Percentiles rank a stretch among this genome's conserved stretches.
Conservation (phyloP, 1,140 invertebrate species). For the Chlorops oryzae region DNA sequence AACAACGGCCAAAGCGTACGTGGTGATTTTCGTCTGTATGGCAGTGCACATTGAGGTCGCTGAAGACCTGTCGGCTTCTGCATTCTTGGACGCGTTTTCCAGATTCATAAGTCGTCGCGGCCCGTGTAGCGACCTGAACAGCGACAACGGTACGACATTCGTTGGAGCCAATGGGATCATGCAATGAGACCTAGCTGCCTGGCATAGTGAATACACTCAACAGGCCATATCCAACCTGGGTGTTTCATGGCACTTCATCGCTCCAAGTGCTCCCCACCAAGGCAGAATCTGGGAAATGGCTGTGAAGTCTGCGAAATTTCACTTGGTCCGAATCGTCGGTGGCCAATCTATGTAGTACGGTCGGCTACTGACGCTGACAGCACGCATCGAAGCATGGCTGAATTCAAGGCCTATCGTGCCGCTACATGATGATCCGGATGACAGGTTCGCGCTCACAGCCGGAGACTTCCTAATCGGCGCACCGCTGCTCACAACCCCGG, state of each 20-base stretch:
- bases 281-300: slow-evolving; percentile 43
- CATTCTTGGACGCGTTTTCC: slow-evolving; percentile 26
- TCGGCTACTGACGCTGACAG: slow-evolving; percentile 19
- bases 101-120: no score
- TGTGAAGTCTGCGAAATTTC: slow-evolving; percentile 20
- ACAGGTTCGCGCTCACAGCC: slow-evolving; percentile 32
- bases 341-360: slow-evolving; percentile 23
- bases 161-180: slow-evolving; percentile 27
- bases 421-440: slow-evolving; percentile 25
- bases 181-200: slow-evolving; percentile 3
- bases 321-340: no score
- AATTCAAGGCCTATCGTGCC: slow-evolving; percentile 33
- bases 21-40: slow-evolving; percentile 17
- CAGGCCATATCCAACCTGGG: no score
- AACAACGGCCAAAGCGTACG: slow-evolving; percentile 12
- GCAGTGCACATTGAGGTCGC: slow-evolving; percentile 26
- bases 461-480: slow-evolving; percentile 45
- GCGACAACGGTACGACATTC: slow-evolving; percentile 45
- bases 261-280: slow-evolving; percentile 27
- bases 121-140: slow-evolving; percentile 25
- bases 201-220: no score
- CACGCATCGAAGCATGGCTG: slow-evolving; percentile 30
- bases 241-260: slow-evolving; percentile 20
- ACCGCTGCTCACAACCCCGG: slow-evolving; percentile 21
- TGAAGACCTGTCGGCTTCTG: slow-evolving; percentile 17